Percentiles rank a stretch among this genome's conserved stretches.
Conservation (phyloP, 2,888 invertebrate species). For the Gandaritis pyraliata region DNA sequence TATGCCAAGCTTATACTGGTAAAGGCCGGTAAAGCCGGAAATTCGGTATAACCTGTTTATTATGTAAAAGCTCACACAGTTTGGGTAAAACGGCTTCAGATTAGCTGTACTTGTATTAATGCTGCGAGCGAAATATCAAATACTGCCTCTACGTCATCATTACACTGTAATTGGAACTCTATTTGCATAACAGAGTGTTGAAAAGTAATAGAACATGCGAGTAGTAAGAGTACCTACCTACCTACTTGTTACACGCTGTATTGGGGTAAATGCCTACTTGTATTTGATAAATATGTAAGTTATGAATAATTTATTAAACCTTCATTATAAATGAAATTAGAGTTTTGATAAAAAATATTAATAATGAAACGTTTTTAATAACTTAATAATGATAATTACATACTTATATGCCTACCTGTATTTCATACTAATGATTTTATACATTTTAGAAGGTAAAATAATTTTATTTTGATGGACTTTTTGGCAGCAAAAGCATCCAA, state of each 20-base stretch:
- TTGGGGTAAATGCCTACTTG: slow-evolving; percentile 7
- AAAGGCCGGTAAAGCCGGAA: background rate
- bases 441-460: too few relatives aligned
- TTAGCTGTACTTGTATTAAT: slow-evolving; percentile 75
- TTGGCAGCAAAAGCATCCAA: background rate
- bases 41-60: slow-evolving; percentile 51
- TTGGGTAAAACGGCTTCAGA: slow-evolving; percentile 75
- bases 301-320: background rate
- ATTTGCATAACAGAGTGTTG: slow-evolving; percentile 42
- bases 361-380: too few relatives aligned
- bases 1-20: background rate
- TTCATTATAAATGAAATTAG: too few relatives aligned
- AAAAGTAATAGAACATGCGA: slow-evolving; percentile 25
- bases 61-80: slow-evolving; percentile 50
- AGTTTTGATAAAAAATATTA: too few relatives aligned
- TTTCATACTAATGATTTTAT: too few relatives aligned
- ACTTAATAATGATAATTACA: too few relatives aligned
- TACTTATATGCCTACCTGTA: too few relatives aligned
- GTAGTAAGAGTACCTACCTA: background rate
- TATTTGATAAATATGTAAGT: slow-evolving; percentile 9
- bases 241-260: slow-evolving; percentile 21
- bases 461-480: too few relatives aligned
- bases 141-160: slow-evolving; percentile 50
- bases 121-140: slow-evolving; percentile 66
- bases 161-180: slow-evolving; percentile 44